Base-by-base conservation (phyloP, 1,140 invertebrate genomes). In the Drosophila elegans region DNA sequence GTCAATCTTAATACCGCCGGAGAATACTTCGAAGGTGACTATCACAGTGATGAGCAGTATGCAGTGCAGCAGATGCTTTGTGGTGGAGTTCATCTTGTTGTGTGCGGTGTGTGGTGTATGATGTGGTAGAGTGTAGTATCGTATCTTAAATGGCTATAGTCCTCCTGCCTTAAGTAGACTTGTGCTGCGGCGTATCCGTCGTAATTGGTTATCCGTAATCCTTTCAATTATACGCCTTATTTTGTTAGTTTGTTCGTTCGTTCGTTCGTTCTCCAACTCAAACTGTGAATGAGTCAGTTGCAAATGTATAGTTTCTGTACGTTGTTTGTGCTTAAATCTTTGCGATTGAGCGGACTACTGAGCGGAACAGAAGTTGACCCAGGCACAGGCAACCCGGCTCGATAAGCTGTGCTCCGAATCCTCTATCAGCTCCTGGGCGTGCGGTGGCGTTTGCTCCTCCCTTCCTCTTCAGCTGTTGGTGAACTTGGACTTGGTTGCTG, bases 21-120 rank as follows among this genome's bases (percentile, higher is more conserved):
- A 96, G 86, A 96, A 94, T 77, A 97, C 93, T 93, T 98, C 96
- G 85, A 98, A 97, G 51, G 95, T 77, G 66, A 95, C 93, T 89
- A 98, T 96, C 77, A 97, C 95, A 66, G 93, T 94, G 66, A 96
- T 92, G 76, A 98, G 94, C 55, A 97, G 93, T 78, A 94, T 93
- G 91, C 97, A 97, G 92, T 98, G 97, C 48, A 97, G 93, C 67
- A 95, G 91, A 92, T 97, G 96, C 91, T 96, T 96, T 16, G 94
- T 93, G 90, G 93, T 93, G 79, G 95, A 95, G 85, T 93, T 95
- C 81, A 96, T 90, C 56, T 76, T 77, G 66, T 49, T 52, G 34
- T 66, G 59, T 63, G 48, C 39, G 25, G 11, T 44, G 27, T 10
- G 48, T 25, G 3, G 3, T 10, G 41, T 13, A 2, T 13, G 27